Base-by-base conservation (phyloP, 30 jellyfish, hydroid and myxozoan species). In the Rhopilema esculentum region DNA sequence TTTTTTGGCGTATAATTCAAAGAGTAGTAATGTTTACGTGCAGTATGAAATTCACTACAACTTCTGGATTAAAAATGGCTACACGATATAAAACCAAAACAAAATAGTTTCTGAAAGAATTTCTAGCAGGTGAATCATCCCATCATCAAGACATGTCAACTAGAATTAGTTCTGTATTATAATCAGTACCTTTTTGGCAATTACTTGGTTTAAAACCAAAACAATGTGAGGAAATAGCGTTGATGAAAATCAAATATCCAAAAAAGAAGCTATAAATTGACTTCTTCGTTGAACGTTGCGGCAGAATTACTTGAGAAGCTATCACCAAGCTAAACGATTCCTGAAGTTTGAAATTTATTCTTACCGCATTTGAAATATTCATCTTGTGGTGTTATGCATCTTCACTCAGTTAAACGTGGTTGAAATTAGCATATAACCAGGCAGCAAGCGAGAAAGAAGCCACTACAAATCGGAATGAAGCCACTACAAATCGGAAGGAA, bases 401-500 rank as follows among this genome's bases (percentile, higher is more conserved):
- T 40, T 40, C 12, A 40, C 57, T 12, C 57, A 12, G 12, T 12
- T 40, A 12, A 40, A 12, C 57, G 57, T 40, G 57, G 57, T 40
- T 40, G 57, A 40, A 40, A 40, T 40, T 12, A 40, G 6, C 57
- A 40, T 2, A 40, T 40, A 2, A 6, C 57, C 9, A 40, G 57
- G 57, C 57, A 12, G 57, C 12, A 12, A 40, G 12, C 57, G 12
- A 12, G 57, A 40, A 40, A 40, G 57, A 40, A 40, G 57, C 57
- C 57, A 40, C 6, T 40, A 40, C 57, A 40, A 40, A 40, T 40
- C 57, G 57, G 57, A 40, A 66, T 16, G 77, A 66, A 20, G 76
- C 76, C 76, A 66, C 17, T 66, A 32, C 52, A 66, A 66, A 66
- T 6, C 77, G 77, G 77, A 66, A 66, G 19, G 77, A 66, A 22